Conservation (phyloP, 2,113 vertebrate species). For the Fulica atra region DNA sequence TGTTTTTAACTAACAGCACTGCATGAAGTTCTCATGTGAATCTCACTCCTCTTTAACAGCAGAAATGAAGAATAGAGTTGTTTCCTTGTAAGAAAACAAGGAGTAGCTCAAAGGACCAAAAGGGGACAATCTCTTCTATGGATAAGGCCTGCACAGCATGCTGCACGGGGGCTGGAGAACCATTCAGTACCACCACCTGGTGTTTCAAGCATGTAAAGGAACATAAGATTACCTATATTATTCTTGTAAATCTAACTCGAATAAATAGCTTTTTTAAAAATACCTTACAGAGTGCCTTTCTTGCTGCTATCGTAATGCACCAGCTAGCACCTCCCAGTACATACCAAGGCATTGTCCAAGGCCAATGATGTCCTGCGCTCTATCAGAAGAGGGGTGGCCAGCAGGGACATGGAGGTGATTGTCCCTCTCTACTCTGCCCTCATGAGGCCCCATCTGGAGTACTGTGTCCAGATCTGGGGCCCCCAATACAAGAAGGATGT, state of each 20-base stretch:
- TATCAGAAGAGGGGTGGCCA: no score
- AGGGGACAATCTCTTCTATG: background rate
- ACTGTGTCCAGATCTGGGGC: no score
- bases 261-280: background rate
- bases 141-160: rapidly evolving
- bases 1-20: background rate
- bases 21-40: background rate
- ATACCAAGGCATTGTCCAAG: background rate
- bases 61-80: background rate
- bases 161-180: rapidly evolving
- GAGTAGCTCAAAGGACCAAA: background rate
- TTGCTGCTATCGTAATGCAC: background rate
- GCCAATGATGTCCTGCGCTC: no score
- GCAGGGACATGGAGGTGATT: no score
- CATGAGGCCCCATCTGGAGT: no score
- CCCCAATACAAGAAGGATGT: no score
- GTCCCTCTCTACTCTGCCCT: no score
- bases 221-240: background rate
- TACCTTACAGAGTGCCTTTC: background rate
- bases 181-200: no score
- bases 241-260: background rate
- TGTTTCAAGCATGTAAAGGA: background rate
- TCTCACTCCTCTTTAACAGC: background rate
- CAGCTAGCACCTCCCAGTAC: background rate
- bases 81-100: background rate